These are phyloP conservation scores for Drosophila truncata DNA, from an alignment of 1,140 invertebrate genomes.

Conservation along the genomic window DNA sequence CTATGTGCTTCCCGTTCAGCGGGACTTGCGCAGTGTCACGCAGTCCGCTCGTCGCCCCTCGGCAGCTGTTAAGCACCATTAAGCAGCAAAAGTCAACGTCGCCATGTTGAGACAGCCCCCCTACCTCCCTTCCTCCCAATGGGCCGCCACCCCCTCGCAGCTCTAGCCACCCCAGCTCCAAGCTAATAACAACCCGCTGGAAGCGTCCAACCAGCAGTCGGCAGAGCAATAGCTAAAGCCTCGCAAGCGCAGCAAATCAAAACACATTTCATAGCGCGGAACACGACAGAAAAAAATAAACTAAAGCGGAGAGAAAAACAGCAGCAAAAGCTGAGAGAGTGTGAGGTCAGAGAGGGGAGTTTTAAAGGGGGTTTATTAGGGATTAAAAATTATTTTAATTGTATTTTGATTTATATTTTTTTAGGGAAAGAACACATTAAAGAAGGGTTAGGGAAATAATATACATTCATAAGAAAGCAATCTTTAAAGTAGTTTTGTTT, in stretches of 20 bases:
- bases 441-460: not conserved
- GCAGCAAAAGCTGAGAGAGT: slow-evolving; percentile 30
- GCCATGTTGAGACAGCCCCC: slow-evolving; percentile 66
- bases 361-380: not conserved
- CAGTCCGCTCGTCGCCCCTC: slow-evolving; percentile 31
- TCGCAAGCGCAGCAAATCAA: slow-evolving; percentile 84
- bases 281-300: slow-evolving; percentile 33
- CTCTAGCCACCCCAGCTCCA: slow-evolving; percentile 3
- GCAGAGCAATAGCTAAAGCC: slow-evolving; percentile 57
- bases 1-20: slow-evolving; percentile 24
- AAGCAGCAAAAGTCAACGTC: slow-evolving; percentile 68
- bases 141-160: slow-evolving; percentile 6
- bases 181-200: slow-evolving; percentile 11
- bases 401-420: not conserved
- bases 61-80: slow-evolving; percentile 76
- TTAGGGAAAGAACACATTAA: not conserved
- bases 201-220: slow-evolving; percentile 74
- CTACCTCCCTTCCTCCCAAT: not conserved
- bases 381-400: not conserved
- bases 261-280: slow-evolving; percentile 75
- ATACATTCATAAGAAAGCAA: not conserved
- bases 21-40: slow-evolving; percentile 76
- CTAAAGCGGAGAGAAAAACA: slow-evolving; percentile 20
- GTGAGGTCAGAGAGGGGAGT: slow-evolving; percentile 8
- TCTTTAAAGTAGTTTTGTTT: not conserved